Percentiles rank a stretch among this genome's conserved stretches.
phyloP scores from a whole-genome alignment of 2,113 vertebrate genomes.

The Syngnathus typhle region DNA sequence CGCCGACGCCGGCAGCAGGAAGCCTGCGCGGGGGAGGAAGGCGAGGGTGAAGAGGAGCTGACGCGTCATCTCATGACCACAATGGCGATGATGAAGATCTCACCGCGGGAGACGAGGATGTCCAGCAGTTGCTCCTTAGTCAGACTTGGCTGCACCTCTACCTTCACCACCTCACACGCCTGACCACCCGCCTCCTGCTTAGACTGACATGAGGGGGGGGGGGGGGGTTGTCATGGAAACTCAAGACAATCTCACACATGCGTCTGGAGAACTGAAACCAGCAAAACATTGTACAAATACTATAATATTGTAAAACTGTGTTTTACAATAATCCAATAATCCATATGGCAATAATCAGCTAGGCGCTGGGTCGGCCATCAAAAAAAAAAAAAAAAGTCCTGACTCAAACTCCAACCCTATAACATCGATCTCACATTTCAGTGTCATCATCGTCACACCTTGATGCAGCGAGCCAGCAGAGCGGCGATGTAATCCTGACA shows the following conservation, averaged over 20 bases:
- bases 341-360: no score
- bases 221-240: conserved; percentile 57
- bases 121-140: conserved; percentile 88
- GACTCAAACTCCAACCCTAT: neutral
- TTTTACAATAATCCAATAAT: no score
- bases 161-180: conserved; percentile 80
- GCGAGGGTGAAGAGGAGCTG: neutral
- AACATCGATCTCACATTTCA: neutral
- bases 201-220: conserved; percentile 61
- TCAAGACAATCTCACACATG: conserved; percentile 29
- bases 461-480: conserved; percentile 80
- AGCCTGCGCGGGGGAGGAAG: conserved; percentile 66
- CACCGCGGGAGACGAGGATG: conserved; percentile 84
- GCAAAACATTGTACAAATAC: neutral
- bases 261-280: conserved; percentile 34
- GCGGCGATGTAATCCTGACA: conserved; percentile 83
- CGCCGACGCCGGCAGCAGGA: conserved; percentile 77
- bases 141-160: conserved; percentile 80
- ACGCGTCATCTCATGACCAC: neutral
- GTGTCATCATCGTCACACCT: conserved; percentile 29
- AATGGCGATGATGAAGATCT: conserved; percentile 20
- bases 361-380: no score
- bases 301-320: no score
- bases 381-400: neutral
- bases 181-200: conserved; percentile 80